A percentile compares a stretch with the other conserved stretches of the same genome.
Evolutionary conservation across 2,113 vertebrate species (phyloP).

Genomic region (Varanus komodoensis): DNA sequence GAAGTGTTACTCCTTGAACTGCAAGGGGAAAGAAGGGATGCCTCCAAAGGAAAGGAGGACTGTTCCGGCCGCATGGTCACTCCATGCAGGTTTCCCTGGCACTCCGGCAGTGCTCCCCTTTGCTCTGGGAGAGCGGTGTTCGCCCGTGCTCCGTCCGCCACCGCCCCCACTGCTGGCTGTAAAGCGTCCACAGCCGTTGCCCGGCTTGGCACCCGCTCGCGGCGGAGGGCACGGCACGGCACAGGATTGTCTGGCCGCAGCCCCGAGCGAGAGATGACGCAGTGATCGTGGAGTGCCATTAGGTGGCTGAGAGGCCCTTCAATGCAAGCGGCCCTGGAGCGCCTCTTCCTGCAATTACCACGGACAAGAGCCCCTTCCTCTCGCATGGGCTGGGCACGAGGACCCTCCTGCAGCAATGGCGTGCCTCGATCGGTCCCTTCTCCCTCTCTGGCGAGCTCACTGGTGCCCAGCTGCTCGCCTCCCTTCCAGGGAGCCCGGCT

Average conservation of each 20-base stretch:
- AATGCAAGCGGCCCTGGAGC: accelerated
- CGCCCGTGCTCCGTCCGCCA: too few relatives aligned
- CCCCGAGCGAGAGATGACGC: background rate
- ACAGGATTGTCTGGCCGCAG: too few relatives aligned
- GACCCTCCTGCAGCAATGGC: accelerated
- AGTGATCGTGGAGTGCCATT: background rate
- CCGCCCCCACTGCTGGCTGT: background rate
- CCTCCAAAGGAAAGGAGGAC: background rate
- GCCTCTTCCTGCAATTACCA: background rate
- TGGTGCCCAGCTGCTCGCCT: background rate
- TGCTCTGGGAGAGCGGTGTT: too few relatives aligned
- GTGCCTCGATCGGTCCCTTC: background rate
- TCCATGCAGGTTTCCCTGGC: background rate
- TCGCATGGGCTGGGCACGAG: accelerated
- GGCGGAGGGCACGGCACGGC: background rate
- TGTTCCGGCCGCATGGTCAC: too few relatives aligned
- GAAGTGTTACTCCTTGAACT: background rate
- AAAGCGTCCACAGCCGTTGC: background rate
- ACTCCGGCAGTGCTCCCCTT: background rate
- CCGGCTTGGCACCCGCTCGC: background rate
- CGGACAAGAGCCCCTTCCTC: accelerated
- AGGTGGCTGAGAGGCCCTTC: background rate
- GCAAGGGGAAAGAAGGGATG: background rate
- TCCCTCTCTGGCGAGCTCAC: background rate
- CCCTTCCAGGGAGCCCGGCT: background rate